Conservation (phyloP, 2,888 invertebrate genomes). For the Leistus spinibarbis region DNA sequence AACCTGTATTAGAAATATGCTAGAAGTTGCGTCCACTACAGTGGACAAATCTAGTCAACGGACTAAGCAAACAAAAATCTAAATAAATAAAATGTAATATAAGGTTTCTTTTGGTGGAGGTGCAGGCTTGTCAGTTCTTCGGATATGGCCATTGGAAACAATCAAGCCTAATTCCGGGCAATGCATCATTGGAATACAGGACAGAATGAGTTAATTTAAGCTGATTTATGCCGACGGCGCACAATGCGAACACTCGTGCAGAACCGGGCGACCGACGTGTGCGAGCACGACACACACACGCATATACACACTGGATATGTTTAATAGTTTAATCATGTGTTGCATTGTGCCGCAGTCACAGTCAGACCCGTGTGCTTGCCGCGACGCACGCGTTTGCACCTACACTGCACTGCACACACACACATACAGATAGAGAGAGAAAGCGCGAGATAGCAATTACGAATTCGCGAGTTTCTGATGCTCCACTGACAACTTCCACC, state of each 20-base stretch:
- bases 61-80: no score
- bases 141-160: conserved; percentile 6
- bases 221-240: conserved; percentile 28
- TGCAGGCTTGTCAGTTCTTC: not conserved
- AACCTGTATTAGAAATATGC: no score
- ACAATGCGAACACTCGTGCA: conserved; percentile 15
- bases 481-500: conserved; percentile 21
- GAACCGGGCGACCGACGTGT: not conserved
- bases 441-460: not conserved
- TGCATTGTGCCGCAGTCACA: conserved; percentile 26
- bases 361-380: conserved; percentile 15
- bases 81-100: no score
- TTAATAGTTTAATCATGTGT: conserved; percentile 35
- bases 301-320: conserved; percentile 12
- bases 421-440: no score
- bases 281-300: conserved; percentile 6
- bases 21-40: no score
- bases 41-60: no score
- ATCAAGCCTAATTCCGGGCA: conserved; percentile 21
- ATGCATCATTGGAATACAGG: conserved; percentile 20
- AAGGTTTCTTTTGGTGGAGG: not conserved
- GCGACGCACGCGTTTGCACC: not conserved
- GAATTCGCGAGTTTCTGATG: not conserved
- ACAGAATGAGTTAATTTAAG: conserved; percentile 35
- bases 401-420: conserved; percentile 23